A percentile compares a stretch with the other conserved stretches of the same genome.
phyloP scores from a whole-genome alignment of 2,113 vertebrate species.

The Halcyon senegalensis region DNA sequence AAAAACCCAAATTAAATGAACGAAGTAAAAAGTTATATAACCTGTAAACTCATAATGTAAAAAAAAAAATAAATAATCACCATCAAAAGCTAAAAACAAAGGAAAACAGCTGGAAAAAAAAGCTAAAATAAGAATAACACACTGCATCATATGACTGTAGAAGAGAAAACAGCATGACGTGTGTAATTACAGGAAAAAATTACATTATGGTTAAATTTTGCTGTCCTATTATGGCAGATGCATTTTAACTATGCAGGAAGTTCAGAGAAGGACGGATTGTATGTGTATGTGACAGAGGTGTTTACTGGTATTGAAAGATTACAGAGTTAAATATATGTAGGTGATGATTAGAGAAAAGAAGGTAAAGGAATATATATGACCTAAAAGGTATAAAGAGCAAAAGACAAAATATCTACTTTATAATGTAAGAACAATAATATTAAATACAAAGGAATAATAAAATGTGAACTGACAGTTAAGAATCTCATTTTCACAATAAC shows the following conservation, averaged over 20 bases:
- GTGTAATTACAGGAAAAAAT: background rate
- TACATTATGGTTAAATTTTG: background rate
- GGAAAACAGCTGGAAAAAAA: background rate
- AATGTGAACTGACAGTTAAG: background rate
- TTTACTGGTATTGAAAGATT: background rate
- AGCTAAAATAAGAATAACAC: background rate
- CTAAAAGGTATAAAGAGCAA: background rate
- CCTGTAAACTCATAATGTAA: background rate
- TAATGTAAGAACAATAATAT: background rate
- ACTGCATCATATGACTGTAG: fast-evolving
- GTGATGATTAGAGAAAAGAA: background rate
- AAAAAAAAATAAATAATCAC: background rate
- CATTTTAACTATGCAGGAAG: background rate
- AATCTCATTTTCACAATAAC: background rate
- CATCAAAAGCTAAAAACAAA: background rate
- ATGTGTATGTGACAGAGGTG: background rate
- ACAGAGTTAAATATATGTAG: background rate
- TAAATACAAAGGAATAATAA: background rate
- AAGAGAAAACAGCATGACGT: background rate
- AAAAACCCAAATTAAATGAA: background rate
- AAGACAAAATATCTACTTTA: background rate
- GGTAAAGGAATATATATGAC: background rate
- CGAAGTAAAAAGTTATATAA: background rate
- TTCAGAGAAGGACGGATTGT: background rate
- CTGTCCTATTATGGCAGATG: background rate